phyloP scores from a whole-genome alignment of 2,888 invertebrate species.

The Catocala nupta region DNA sequence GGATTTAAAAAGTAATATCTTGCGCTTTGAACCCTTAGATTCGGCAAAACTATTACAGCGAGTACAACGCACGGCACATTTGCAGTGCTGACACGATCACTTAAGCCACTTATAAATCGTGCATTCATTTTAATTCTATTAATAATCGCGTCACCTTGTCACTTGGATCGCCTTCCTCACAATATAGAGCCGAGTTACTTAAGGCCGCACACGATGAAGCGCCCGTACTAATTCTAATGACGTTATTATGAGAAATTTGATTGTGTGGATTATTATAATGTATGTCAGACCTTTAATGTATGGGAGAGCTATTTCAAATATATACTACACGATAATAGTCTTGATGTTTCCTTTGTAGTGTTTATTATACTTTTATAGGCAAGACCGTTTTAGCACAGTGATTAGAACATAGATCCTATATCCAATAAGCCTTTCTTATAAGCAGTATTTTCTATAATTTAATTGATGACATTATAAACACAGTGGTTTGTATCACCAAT shows the following conservation, averaged over 20 bases:
- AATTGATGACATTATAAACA: too few species aligned
- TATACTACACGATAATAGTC: slow-evolving; percentile 33
- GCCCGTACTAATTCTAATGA: slow-evolving; percentile 85
- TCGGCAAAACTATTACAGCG: too few species aligned
- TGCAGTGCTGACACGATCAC: too few species aligned
- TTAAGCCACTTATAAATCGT: too few species aligned
- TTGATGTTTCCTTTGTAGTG: slow-evolving; percentile 62
- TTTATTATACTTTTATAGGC: background rate
- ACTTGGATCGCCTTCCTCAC: slow-evolving; percentile 25
- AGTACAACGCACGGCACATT: too few species aligned
- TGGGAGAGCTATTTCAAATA: slow-evolving; percentile 72
- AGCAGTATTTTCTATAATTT: too few species aligned
- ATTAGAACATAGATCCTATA: too few species aligned
- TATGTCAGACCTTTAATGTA: slow-evolving; percentile 83
- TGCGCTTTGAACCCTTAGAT: too few species aligned
- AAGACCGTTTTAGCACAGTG: too few species aligned
- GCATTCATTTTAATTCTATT: background rate
- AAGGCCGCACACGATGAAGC: slow-evolving; percentile 80
- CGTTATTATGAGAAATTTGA: slow-evolving; percentile 85
- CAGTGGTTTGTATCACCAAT: too few species aligned
- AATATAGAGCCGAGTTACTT: slow-evolving; percentile 47
- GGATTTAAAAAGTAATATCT: too few species aligned
- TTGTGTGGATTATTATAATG: slow-evolving; percentile 84
- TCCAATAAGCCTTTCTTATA: too few species aligned
- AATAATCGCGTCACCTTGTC: slow-evolving; percentile 35